These are phyloP conservation scores for Drosophila cardini DNA, from an alignment of 1,140 invertebrate genomes.

Conservation along the genomic window DNA sequence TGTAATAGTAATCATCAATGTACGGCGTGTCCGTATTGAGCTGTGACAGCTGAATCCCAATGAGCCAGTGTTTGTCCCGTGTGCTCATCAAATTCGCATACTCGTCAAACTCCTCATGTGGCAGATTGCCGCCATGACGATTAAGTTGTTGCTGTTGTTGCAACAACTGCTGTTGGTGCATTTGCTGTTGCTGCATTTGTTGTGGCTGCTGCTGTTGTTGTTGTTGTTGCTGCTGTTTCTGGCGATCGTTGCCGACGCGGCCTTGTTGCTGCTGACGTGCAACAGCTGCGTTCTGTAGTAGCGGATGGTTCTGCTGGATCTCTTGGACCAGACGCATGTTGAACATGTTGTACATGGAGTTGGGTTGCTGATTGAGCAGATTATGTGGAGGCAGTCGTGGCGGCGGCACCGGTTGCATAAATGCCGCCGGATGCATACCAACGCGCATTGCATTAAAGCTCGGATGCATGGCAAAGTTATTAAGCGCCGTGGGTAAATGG, in stretches of 20 bases:
- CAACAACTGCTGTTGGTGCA: conserved; percentile 36
- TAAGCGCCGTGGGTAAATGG: conserved; percentile 79
- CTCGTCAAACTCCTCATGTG: conserved; percentile 87
- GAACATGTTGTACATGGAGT: conserved; percentile 82
- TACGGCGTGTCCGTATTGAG: conserved; percentile 94
- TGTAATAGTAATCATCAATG: conserved; percentile 94
- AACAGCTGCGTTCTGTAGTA: conserved; percentile 82
- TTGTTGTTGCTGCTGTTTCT: conserved; percentile 43
- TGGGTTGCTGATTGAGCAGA: conserved; percentile 70
- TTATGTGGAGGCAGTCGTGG: conserved; percentile 69
- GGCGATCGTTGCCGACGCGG: conserved; percentile 45
- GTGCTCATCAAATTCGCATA: conserved; percentile 96
- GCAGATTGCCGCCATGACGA: conserved; percentile 72
- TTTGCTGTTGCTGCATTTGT: conserved; percentile 43
- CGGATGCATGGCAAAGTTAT: conserved; percentile 84
- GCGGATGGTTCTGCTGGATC: conserved; percentile 87
- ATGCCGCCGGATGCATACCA: conserved; percentile 80
- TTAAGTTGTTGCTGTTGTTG: conserved; percentile 51
- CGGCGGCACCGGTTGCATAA: conserved; percentile 83
- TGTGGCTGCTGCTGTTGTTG: conserved; percentile 53
- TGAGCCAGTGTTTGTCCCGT: conserved; percentile 96
- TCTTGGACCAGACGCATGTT: conserved; percentile 86
- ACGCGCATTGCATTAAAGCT: conserved; percentile 84
- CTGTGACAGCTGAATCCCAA: conserved; percentile 96
- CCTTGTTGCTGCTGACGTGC: conserved; percentile 65